Conservation (phyloP, 2,888 invertebrate genomes). For the Mimas tiliae region DNA sequence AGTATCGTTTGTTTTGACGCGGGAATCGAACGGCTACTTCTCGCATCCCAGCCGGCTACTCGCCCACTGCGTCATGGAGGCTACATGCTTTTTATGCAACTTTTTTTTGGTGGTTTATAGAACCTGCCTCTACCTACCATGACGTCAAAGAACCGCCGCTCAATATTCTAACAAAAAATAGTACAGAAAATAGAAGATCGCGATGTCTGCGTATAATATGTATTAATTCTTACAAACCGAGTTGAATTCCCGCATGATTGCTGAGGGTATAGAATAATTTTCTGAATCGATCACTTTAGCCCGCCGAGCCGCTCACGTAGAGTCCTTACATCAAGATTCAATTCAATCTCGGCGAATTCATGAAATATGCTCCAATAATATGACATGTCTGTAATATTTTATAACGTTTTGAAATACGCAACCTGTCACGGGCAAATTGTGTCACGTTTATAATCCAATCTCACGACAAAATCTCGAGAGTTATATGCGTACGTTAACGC, state of each 20-base stretch:
- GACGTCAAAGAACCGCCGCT: not conserved
- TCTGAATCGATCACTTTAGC: slow-evolving; percentile 51
- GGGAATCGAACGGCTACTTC: too few species aligned
- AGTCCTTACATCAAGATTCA: slow-evolving; percentile 52
- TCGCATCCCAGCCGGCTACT: too few species aligned
- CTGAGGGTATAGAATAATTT: slow-evolving; percentile 46
- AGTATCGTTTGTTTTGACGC: too few species aligned
- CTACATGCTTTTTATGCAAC: too few species aligned
- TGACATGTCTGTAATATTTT: slow-evolving; percentile 42
- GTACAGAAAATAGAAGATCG: not conserved
- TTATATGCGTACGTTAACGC: slow-evolving; percentile 30
- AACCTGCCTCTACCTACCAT: too few species aligned
- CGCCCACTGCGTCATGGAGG: too few species aligned
- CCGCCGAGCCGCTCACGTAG: slow-evolving; percentile 59
- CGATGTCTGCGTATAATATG: not conserved
- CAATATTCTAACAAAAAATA: not conserved
- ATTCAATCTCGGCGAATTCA: slow-evolving; percentile 49
- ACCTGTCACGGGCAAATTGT: slow-evolving; percentile 48
- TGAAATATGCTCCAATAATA: slow-evolving; percentile 43
- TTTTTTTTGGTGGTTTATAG: too few species aligned
- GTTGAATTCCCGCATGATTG: slow-evolving; percentile 40
- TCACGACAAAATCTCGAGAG: slow-evolving; percentile 42
- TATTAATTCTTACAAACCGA: slow-evolving; percentile 3
- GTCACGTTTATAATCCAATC: slow-evolving; percentile 55
- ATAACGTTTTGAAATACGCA: slow-evolving; percentile 33